A percentile compares a stretch with the other conserved stretches of the same genome.
Evolutionary conservation across 2,888 invertebrate genomes (phyloP).

Genomic region (Ariolimax columbianus): DNA sequence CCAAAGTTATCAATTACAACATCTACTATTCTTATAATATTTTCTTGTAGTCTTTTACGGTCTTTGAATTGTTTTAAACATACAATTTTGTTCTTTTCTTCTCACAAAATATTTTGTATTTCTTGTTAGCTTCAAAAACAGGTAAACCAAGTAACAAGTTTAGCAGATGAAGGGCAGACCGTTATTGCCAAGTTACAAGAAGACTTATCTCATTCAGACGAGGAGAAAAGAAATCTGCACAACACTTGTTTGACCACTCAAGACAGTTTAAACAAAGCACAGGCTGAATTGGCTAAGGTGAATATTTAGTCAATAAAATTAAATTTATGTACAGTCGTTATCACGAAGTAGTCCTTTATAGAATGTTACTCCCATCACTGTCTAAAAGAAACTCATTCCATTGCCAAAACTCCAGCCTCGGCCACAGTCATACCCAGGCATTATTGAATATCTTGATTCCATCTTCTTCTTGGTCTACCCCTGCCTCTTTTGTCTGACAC

Average conservation of each 20-base stretch:
- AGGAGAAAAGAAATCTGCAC: slow-evolving; percentile 54
- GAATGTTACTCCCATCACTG: too few species aligned
- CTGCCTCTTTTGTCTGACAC: too few species aligned
- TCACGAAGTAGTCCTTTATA: too few species aligned
- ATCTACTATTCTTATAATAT: not conserved
- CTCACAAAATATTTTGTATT: not conserved
- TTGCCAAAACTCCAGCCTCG: too few species aligned
- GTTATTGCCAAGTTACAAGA: slow-evolving; percentile 58
- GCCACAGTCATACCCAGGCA: too few species aligned
- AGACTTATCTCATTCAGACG: slow-evolving; percentile 48
- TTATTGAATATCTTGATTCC: too few species aligned
- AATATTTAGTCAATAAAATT: not conserved
- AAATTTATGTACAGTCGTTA: too few species aligned
- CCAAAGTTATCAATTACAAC: too few species aligned
- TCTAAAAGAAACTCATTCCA: too few species aligned
- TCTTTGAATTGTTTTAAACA: not conserved
- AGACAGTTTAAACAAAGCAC: slow-evolving; percentile 46
- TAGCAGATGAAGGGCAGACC: slow-evolving; percentile 58
- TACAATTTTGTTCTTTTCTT: not conserved
- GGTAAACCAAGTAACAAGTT: slow-evolving; percentile 58
- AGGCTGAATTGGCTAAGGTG: slow-evolving; percentile 54
- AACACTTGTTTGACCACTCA: slow-evolving; percentile 50
- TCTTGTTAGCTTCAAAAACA: slow-evolving; percentile 52
- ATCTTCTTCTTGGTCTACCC: too few species aligned
- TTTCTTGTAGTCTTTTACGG: not conserved